phyloP scores from a whole-genome alignment of 2,888 invertebrate species.

The Acanthosepion pharaonis region DNA sequence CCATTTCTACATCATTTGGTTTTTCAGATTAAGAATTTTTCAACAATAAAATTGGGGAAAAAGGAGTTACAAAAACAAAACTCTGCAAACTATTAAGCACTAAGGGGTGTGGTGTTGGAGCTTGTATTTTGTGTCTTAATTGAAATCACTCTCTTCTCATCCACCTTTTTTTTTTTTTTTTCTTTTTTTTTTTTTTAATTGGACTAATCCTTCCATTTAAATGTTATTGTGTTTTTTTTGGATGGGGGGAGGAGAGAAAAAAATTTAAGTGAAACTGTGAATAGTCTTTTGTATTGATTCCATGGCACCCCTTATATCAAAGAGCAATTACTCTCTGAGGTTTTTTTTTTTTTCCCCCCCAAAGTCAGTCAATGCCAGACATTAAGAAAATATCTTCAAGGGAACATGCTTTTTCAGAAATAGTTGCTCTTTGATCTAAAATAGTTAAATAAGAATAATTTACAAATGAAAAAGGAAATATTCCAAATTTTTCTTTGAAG shows the following conservation, averaged over 20 bases:
- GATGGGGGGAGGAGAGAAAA: too few species aligned
- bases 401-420: not conserved
- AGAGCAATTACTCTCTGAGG: not conserved
- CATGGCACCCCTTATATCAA: not conserved
- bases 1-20: constrained; percentile 2
- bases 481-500: not conserved
- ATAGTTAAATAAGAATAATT: not conserved
- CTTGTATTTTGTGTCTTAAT: too few species aligned
- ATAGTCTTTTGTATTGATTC: not conserved
- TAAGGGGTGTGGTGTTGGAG: constrained; percentile 11
- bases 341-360: not conserved
- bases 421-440: not conserved
- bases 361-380: not conserved
- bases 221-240: not conserved
- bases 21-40: not conserved
- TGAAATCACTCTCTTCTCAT: not conserved
- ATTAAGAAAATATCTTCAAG: not conserved
- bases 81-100: not conserved
- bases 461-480: constrained; percentile 4
- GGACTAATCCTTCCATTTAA: constrained; percentile 33
- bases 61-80: not conserved
- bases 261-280: not conserved
- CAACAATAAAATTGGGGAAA: not conserved
- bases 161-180: not conserved
- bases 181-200: not conserved